A percentile compares a stretch with the other conserved stretches of the same genome.
Evolutionary conservation across 2,113 vertebrate genomes (phyloP).

Genomic region (Bubo scandiacus): DNA sequence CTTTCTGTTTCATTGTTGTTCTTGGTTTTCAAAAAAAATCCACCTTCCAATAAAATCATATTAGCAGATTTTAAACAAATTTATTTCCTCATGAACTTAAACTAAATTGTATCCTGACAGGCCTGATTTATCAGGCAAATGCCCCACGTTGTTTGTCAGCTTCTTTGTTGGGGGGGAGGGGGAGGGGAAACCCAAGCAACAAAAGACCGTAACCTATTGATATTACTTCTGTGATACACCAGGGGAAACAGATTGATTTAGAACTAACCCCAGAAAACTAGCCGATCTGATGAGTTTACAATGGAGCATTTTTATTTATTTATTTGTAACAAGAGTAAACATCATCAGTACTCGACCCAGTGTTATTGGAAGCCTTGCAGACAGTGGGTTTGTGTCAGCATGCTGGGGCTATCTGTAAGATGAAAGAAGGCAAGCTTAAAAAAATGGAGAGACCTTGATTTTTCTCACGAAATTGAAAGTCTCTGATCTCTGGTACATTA

Average conservation of each 20-base stretch:
- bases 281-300: conserved; percentile 53
- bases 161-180: conserved; percentile 41
- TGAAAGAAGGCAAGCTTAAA: not conserved
- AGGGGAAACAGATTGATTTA: conserved; percentile 44
- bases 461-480: not conserved
- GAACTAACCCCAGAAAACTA: conserved; percentile 23
- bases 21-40: not conserved
- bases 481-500: not conserved
- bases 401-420: not conserved
- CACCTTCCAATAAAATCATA: not conserved
- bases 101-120: not conserved
- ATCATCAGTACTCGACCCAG: not conserved
- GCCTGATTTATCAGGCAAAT: conserved; percentile 31
- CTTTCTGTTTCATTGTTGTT: not conserved
- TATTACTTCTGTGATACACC: not conserved
- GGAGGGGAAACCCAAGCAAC: conserved; percentile 50
- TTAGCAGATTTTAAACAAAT: not conserved
- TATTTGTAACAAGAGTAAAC: conserved; percentile 43
- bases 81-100: not conserved
- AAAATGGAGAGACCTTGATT: not conserved
- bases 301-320: conserved; percentile 30
- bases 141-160: conserved; percentile 21
- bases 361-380: conserved; percentile 14
- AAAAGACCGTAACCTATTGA: conserved; percentile 61
- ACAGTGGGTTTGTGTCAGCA: not conserved